Base-by-base conservation (phyloP, 2,113 vertebrate genomes). In the Syngnathoides biaculeatus region DNA sequence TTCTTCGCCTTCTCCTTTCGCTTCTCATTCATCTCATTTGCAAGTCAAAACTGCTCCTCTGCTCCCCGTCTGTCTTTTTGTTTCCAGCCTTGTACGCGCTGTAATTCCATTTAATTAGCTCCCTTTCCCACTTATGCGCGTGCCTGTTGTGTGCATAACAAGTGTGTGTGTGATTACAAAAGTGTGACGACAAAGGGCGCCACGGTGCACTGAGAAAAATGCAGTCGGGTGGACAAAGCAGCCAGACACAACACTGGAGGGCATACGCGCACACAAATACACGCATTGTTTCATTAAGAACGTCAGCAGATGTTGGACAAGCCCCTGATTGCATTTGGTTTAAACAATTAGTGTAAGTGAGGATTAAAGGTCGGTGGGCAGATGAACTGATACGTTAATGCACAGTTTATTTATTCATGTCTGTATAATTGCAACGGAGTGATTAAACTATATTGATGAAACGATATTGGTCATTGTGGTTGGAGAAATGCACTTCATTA, bases 361-460 rank as follows among this genome's bases (percentile, higher is more conserved):
- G 17, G 30, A 59, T 39, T 35, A 59, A 38, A 35, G 35, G 9
- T 9, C 55, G 8, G 53, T 5, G 8, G 24, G 17, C 27, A 59
- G 19, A 59, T 19, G 30, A 38, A 59, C 3, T 38, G 57, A 39
- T 2, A 38, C 20, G 30, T 39, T 58, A 14, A 19, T 58, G 56
- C 14, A 58, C 27, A 20, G 7, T 38, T 30, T 38, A 20, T 58
- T 58, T n/a, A 39, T 38, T 59, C 0, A 38, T 12, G 57, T 38
- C n/a, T 11, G 19, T 19, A 4, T 22, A 8, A 52, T 11, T 52
- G 48, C 4, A 52, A 22, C 1, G 67, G 5, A 13, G 26, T 3
- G 69, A 13, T 69, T 74, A 55, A 48, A 87, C 45, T 58, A 13
- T 60, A 60, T 60, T 60, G 38, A n/a, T 39, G 10, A 20, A 39